Base-by-base conservation (phyloP, 2,113 vertebrate species). In the Petrocephalus zakoni region DNA sequence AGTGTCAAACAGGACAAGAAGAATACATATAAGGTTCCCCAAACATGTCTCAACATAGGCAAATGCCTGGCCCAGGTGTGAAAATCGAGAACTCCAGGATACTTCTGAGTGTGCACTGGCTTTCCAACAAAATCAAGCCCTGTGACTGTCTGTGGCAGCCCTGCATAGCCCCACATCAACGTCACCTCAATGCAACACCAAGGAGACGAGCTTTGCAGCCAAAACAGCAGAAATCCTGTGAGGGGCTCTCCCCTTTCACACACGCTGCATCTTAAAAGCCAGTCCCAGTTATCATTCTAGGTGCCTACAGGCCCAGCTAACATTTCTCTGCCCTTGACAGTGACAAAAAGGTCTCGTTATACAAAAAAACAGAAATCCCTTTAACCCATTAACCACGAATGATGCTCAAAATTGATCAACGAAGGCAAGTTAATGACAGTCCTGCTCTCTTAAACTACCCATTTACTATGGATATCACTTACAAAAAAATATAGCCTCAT, bases 171-270 rank as follows among this genome's bases (percentile, higher is more conserved):
- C 49, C 49, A 52, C 46, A 21, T 11, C 8, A 25, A 17, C 49
- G 15, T 51, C 84, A 52, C 29, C n/a, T 55, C 84, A 34, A 55
- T 86, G 10, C 34, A 47, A 51, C 51, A 55, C 84, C 84, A 86
- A 55, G 84, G 84, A 86, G 29, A 86, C 84, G 19, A n/a, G 37
- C 17, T 56, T 15, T 56, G 84, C 52, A 86, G 84, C 84, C 84
- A 86, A 55, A 53, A 2, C 51, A 10, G 1, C 25, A 86, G 52
- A 52, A n/a, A n/a, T n/a, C n/a, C n/a, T n/a, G n/a, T n/a, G 55
- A 56, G 15, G 52, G 72, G 72, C n/a, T n/a, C n/a, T n/a, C n/a
- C n/a, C n/a, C 47, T 51, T 53, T 51, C 15, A 9, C 5, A 52
- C n/a, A 37, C 5, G 29, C 29, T 86, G 47, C 42, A 84, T 49